Evolutionary conservation across 2,113 vertebrate species (phyloP), one percentile per base, ranked within the genome.

Genomic region (Gymnorhina tibicen): DNA sequence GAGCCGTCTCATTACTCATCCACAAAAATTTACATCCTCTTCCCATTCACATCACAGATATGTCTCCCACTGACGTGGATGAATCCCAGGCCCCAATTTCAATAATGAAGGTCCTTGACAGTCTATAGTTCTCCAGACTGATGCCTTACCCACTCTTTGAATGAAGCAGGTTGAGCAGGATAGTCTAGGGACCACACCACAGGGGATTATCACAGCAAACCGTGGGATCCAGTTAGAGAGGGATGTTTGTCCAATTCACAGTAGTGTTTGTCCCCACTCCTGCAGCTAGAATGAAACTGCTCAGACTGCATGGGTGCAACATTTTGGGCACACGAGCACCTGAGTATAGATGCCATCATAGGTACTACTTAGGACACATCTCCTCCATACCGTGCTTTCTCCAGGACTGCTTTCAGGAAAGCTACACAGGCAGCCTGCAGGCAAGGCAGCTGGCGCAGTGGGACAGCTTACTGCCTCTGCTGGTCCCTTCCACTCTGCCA

Each of bases 321-420:
- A 7, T 39, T 53, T 6, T 50, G 60, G 52, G 68, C 41, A 56
- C 53, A 53, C 0, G 0, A 70, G 21, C 30, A 64, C 16, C 53
- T 32, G 39, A 11, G 24, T 7, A 33, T 1, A 49, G 10, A 6
- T 11, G 41, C 27, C 73, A 21, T 35, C 2, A 3, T 3, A 27
- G 26, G 32, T 30, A 50, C 42, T 27, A 37, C 28, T 27, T 6
- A 35, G 49, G 76, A 56, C 19, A n/a, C 33, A 33, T 46, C 35
- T 59, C 15, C 46, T 56, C 62, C n/a, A 7, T 1, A 1, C 16
- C 0, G 0, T 20, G 37, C 64, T 27, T 24, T 32, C 47, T 76
- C 41, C 7, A 1, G 47, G 35, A 33, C 58, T 87, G 50, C 46
- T 41, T 60, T 56, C 62, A 52, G 41, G n/a, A 78, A 64, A 46